phyloP scores from a whole-genome alignment of 2,113 vertebrate genomes.

The Xerus inauris region DNA sequence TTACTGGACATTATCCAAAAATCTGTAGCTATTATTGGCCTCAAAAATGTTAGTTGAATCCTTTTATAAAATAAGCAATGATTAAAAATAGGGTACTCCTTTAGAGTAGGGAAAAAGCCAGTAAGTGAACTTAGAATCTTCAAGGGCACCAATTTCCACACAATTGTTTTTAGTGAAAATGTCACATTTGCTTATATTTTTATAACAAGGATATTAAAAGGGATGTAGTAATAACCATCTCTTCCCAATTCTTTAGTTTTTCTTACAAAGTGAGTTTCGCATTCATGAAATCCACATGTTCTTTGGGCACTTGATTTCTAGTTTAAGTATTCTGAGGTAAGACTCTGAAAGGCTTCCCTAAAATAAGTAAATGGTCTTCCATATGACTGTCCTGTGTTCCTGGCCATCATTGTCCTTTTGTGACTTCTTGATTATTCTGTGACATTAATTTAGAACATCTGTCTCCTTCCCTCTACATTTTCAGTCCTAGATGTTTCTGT shows the following conservation, averaged over 20 bases:
- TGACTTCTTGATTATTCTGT: not conserved
- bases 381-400: not conserved
- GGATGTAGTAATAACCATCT: not conserved
- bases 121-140: not conserved
- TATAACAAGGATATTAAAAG: not conserved
- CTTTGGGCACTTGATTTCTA: not conserved
- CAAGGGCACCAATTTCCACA: not conserved
- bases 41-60: not conserved
- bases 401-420: not conserved
- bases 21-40: not conserved
- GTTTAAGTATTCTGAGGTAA: not conserved
- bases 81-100: not conserved
- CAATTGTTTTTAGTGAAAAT: not conserved
- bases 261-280: not conserved
- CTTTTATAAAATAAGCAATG: not conserved
- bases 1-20: slow-evolving; percentile 56
- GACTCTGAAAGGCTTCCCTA: not conserved
- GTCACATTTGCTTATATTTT: not conserved
- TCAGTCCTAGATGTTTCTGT: not conserved
- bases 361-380: not conserved
- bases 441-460: not conserved
- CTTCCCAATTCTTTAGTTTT: not conserved
- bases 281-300: not conserved
- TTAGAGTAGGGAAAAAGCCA: not conserved
- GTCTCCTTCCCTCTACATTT: not conserved